phyloP scores from a whole-genome alignment of 2,113 vertebrate species.

The Athene cunicularia region DNA sequence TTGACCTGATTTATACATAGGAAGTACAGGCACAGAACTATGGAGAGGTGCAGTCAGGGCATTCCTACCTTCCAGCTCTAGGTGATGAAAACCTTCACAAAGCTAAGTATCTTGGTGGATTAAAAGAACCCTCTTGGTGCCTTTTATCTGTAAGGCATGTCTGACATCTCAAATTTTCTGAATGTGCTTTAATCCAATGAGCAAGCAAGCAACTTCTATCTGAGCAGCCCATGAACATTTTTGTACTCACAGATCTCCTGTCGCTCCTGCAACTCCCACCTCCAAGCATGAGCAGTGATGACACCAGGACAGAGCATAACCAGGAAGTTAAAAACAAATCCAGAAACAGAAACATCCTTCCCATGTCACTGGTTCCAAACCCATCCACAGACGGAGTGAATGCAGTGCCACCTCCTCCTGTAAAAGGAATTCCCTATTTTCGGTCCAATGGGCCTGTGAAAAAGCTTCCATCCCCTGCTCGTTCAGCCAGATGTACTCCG shows the following conservation, averaged over 20 bases:
- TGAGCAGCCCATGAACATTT: not conserved
- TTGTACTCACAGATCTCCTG: not conserved
- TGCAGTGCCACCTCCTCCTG: not conserved
- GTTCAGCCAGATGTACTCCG: not conserved
- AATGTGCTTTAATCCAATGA: not conserved
- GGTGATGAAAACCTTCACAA: not conserved
- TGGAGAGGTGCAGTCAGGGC: not conserved
- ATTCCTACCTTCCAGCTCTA: not conserved
- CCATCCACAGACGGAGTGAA: not conserved
- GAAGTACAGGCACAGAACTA: not conserved
- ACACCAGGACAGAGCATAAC: not conserved
- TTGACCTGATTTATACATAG: not conserved
- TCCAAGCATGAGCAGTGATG: not conserved
- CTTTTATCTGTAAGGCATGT: not conserved
- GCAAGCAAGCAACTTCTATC: not conserved
- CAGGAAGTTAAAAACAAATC: not conserved
- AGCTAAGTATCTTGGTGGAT: not conserved
- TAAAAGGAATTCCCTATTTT: not conserved
- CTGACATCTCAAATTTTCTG: not conserved
- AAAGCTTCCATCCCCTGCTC: not conserved
- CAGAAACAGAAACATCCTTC: not conserved
- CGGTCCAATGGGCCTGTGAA: not conserved
- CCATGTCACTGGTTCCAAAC: not conserved
- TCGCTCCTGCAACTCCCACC: not conserved
- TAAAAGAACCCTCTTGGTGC: not conserved